Evolutionary conservation across 2,797 vertebrate genomes (phyloP).

Genomic region (Neoniphon sammara): DNA sequence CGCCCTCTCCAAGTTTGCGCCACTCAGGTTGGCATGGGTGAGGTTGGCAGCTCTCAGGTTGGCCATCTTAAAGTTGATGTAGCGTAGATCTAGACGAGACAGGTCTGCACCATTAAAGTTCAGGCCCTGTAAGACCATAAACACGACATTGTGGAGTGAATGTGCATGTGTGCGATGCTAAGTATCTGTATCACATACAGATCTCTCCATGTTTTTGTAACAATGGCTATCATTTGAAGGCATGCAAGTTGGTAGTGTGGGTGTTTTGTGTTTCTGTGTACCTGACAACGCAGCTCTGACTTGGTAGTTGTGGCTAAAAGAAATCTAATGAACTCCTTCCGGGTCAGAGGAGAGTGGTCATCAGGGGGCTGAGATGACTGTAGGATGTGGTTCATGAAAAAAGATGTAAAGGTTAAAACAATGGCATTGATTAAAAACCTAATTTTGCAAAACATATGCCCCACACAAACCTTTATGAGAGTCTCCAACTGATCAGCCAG

Average conservation of each 20-base stretch:
- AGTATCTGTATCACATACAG: not conserved
- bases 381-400: too few species aligned
- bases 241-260: not conserved
- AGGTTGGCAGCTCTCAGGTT: slow-evolving; percentile 90
- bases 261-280: slow-evolving; percentile 66
- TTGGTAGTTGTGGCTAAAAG: slow-evolving; percentile 93
- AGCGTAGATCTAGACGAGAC: slow-evolving; percentile 87
- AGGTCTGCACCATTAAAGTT: slow-evolving; percentile 81
- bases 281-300: slow-evolving; percentile 95
- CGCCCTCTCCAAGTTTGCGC: slow-evolving; percentile 90
- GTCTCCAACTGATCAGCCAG: slow-evolving; percentile 91
- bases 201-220: too few species aligned
- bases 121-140: slow-evolving; percentile 70
- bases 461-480: slow-evolving; percentile 87
- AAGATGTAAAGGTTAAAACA: not conserved
- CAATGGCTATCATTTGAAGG: too few species aligned
- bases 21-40: slow-evolving; percentile 90
- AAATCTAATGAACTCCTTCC: slow-evolving; percentile 90
- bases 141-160: not conserved
- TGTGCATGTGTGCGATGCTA: not conserved
- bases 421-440: not conserved
- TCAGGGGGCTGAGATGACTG: slow-evolving; percentile 90
- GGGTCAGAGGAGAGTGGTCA: slow-evolving; percentile 91
- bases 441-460: rapidly evolving
- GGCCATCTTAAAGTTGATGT: slow-evolving; percentile 91